A percentile compares a stretch with the other conserved stretches of the same genome.
Conservation (phyloP, 2,888 invertebrate genomes). For the Amblyjoppa fuscipennis region DNA sequence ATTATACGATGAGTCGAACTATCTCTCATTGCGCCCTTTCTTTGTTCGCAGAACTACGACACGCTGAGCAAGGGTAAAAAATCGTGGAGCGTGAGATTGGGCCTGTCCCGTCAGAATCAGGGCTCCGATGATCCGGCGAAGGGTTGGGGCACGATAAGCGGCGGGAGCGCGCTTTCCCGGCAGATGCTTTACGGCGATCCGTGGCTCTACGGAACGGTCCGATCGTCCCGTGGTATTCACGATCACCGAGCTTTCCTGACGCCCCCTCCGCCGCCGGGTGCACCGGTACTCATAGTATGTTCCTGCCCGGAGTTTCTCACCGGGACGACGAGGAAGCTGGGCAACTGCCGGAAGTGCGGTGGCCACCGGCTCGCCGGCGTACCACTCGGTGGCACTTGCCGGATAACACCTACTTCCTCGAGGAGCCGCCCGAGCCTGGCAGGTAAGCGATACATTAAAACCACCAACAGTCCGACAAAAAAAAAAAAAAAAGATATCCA, state of each 20-base stretch:
- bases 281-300: conserved; percentile 91
- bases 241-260: conserved; percentile 85
- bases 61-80: conserved; percentile 87
- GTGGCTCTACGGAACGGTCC: conserved; percentile 93
- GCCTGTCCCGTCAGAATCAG: conserved; percentile 86
- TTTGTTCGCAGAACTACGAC: conserved; percentile 84
- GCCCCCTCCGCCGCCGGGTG: conserved; percentile 86
- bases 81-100: conserved; percentile 90
- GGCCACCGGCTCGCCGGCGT: conserved; percentile 92
- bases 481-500: no score
- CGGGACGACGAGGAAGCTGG: conserved; percentile 92
- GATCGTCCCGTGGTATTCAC: conserved; percentile 81
- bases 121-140: conserved; percentile 75
- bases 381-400: conserved; percentile 89
- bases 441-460: conserved; percentile 73
- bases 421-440: conserved; percentile 83
- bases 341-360: conserved; percentile 94
- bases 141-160: conserved; percentile 86
- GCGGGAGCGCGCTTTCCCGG: conserved; percentile 91
- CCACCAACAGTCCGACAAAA: background rate
- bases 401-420: conserved; percentile 76
- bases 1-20: background rate
- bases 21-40: background rate
- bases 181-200: conserved; percentile 90
- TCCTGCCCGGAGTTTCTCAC: conserved; percentile 93